These are phyloP conservation scores for Marmota monax DNA, from an alignment of 2,113 vertebrate genomes.

Conservation along the genomic window DNA sequence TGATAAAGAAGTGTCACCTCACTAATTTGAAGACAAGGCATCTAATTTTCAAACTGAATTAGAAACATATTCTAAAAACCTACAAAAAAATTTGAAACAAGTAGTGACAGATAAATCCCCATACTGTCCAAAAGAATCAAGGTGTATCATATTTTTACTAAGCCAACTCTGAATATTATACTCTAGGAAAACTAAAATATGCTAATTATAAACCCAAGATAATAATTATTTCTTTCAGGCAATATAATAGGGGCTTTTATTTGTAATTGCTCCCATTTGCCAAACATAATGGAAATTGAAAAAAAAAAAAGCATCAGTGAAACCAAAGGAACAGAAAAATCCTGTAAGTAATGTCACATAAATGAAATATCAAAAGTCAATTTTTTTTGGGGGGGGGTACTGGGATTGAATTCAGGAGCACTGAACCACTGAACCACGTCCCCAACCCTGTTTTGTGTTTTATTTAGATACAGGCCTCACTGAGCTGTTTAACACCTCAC, in stretches of 20 bases:
- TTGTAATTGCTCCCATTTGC: background rate
- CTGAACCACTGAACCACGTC: no score
- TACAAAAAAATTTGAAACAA: slow-evolving; percentile 44
- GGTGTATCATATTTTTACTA: background rate
- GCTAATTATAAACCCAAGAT: slow-evolving; percentile 23
- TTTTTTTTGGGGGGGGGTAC: no score
- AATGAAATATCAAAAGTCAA: slow-evolving; percentile 43
- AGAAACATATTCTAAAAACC: background rate
- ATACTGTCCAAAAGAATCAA: background rate
- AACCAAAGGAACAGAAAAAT: slow-evolving; percentile 32
- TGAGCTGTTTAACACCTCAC: no score
- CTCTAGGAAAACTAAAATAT: slow-evolving; percentile 45
- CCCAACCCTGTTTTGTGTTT: no score
- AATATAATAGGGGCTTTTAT: background rate
- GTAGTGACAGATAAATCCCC: background rate
- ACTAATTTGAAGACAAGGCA: background rate
- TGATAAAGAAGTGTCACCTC: slow-evolving; percentile 48
- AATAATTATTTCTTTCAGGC: slow-evolving; percentile 38
- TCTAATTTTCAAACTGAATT: background rate
- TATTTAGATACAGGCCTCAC: no score
- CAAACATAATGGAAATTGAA: background rate
- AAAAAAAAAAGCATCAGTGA: background rate
- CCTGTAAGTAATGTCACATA: background rate
- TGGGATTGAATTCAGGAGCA: no score
- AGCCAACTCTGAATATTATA: slow-evolving; percentile 48